phyloP scores from a whole-genome alignment of 2,888 invertebrate species.

The Conops quadrifasciatus region DNA sequence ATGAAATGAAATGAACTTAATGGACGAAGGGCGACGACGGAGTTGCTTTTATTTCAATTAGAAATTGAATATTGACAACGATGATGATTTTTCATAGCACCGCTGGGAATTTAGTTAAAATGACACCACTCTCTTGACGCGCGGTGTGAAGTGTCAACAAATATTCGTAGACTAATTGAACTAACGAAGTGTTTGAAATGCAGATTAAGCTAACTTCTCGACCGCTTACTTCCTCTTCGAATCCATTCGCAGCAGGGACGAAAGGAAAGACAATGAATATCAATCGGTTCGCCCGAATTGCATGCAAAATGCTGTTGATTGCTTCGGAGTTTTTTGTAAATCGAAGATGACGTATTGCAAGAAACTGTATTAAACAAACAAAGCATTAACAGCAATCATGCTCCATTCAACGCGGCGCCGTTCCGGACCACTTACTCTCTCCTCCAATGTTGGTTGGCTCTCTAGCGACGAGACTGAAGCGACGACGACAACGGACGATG shows the following conservation, averaged over 20 bases:
- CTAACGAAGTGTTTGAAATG: conserved; percentile 25
- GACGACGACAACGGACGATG: not conserved
- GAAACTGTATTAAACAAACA: conserved; percentile 37
- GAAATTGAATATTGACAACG: no score
- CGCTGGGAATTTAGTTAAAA: no score
- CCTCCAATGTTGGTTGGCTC: conserved; percentile 2
- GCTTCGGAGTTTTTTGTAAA: conserved; percentile 15
- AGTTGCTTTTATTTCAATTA: no score
- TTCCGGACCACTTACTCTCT: no score
- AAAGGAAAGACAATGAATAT: conserved; percentile 27
- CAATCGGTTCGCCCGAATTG: conserved; percentile 38
- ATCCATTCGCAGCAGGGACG: conserved; percentile 12
- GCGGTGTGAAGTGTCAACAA: no score
- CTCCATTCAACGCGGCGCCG: not conserved
- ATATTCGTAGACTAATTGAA: conserved; percentile 19
- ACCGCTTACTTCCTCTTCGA: not conserved
- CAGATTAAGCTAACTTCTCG: conserved; percentile 20
- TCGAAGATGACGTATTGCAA: conserved; percentile 37
- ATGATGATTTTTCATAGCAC: no score
- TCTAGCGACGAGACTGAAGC: not conserved
- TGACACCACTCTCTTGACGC: no score
- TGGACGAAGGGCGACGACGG: no score
- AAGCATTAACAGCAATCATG: conserved; percentile 16
- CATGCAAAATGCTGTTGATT: conserved; percentile 27
- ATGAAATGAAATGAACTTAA: no score